Conservation (phyloP, 1,140 invertebrate species). For the Bombyx mori region DNA sequence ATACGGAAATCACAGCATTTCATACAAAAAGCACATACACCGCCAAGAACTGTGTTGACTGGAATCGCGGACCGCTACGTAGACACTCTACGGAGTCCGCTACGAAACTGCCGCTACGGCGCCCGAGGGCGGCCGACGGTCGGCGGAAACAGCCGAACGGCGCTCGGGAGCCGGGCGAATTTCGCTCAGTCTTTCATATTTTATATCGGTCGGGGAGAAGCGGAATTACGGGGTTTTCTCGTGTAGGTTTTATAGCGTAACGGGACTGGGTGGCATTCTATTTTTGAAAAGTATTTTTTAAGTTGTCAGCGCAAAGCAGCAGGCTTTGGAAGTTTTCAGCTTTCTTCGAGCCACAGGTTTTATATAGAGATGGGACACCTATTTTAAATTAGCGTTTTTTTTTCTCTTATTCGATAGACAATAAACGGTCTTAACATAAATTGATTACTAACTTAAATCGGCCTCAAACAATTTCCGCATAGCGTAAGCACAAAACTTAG, state of each 20-base stretch:
- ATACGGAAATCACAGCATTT: slow-evolving; percentile 21
- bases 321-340: slow-evolving; percentile 43
- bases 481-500: too few species aligned
- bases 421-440: too few species aligned
- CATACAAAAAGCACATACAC: slow-evolving; percentile 39
- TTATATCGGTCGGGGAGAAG: slow-evolving; percentile 58
- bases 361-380: not conserved
- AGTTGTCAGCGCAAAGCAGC: slow-evolving; percentile 24
- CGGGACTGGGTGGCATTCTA: slow-evolving; percentile 46
- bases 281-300: slow-evolving; percentile 50
- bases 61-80: slow-evolving; percentile 23
- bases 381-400: not conserved
- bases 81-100: slow-evolving; percentile 20
- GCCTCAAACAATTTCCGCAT: too few species aligned
- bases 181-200: slow-evolving; percentile 66
- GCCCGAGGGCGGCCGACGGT: slow-evolving; percentile 37
- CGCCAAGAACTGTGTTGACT: slow-evolving; percentile 2
- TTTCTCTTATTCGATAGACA: too few species aligned
- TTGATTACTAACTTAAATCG: too few species aligned
- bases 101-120: slow-evolving; percentile 62
- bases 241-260: slow-evolving; percentile 59
- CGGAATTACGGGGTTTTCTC: slow-evolving; percentile 64
- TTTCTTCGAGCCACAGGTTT: slow-evolving; percentile 25
- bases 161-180: slow-evolving; percentile 37
- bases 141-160: slow-evolving; percentile 31